A percentile compares a stretch with the other conserved stretches of the same genome.
These are phyloP conservation scores for Gila orcuttii DNA, from an alignment of 2,113 vertebrate species.

Conservation along the genomic window DNA sequence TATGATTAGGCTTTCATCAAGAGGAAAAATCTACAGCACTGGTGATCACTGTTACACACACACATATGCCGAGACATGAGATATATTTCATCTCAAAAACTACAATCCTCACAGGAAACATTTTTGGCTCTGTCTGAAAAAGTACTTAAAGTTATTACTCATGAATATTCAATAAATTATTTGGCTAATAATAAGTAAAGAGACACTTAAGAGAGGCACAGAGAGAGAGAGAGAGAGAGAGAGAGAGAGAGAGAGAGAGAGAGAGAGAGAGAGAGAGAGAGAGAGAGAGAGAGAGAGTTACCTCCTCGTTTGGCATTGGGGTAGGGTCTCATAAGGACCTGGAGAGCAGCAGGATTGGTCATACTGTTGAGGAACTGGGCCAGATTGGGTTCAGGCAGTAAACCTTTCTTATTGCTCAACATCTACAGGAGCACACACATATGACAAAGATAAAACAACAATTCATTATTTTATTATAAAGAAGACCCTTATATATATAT, in stretches of 20 bases:
- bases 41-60: slow-evolving; percentile 12
- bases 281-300: slow-evolving; percentile 18
- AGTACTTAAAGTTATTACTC: background rate
- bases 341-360: slow-evolving; percentile 91
- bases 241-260: too few species aligned
- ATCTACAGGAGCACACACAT: slow-evolving; percentile 77
- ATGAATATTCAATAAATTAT: slow-evolving; percentile 13
- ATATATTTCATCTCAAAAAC: slow-evolving; percentile 9
- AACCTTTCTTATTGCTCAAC: slow-evolving; percentile 89
- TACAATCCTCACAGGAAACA: background rate
- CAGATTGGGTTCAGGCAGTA: slow-evolving; percentile 92
- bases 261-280: too few species aligned
- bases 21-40: slow-evolving; percentile 39
- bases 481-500: background rate
- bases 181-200: slow-evolving; percentile 12
- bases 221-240: too few species aligned
- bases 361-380: slow-evolving; percentile 94
- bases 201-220: slow-evolving; percentile 1
- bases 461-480: background rate
- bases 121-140: slow-evolving; percentile 14
- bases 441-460: background rate
- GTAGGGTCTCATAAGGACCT: slow-evolving; percentile 91
- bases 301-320: slow-evolving; percentile 85
- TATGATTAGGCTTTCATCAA: slow-evolving; percentile 79
- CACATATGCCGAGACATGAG: background rate